These are phyloP conservation scores for Adelphocoris suturalis DNA, from an alignment of 2,888 invertebrate genomes.

Conservation along the genomic window DNA sequence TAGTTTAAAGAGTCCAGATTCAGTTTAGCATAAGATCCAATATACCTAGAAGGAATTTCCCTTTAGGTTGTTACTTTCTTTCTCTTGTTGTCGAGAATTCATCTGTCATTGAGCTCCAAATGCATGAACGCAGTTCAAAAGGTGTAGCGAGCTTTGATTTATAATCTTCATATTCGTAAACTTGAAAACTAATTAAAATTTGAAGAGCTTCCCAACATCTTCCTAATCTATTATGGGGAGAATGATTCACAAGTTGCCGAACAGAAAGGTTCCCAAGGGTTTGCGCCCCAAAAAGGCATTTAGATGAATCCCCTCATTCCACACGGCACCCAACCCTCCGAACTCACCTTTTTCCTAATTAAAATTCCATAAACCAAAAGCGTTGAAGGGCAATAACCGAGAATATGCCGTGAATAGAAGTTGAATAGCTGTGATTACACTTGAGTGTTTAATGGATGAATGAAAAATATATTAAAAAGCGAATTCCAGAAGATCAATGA, in stretches of 20 bases:
- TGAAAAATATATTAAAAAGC: not conserved
- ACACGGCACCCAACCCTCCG: not conserved
- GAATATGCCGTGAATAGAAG: constrained; percentile 18
- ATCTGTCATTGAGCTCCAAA: too few relatives aligned
- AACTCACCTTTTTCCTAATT: constrained; percentile 17
- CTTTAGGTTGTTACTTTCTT: too few relatives aligned
- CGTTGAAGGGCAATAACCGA: not conserved
- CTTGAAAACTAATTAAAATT: too few relatives aligned
- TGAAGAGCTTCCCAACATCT: not conserved
- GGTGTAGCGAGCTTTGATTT: too few relatives aligned
- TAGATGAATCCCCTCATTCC: not conserved
- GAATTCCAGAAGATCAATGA: not conserved
- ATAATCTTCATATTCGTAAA: too few relatives aligned
- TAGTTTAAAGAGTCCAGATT: too few relatives aligned
- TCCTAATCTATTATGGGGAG: not conserved
- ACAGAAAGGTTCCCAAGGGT: not conserved
- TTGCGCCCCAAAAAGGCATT: not conserved
- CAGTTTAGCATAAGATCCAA: too few relatives aligned
- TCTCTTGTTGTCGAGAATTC: too few relatives aligned
- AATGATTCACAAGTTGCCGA: not conserved
- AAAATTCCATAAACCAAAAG: constrained; percentile 19
- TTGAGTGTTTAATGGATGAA: not conserved
- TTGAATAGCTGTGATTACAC: not conserved
- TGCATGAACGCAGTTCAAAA: too few relatives aligned
- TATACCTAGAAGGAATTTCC: too few relatives aligned